phyloP scores from a whole-genome alignment of 2,888 invertebrate genomes.

The Pristionchus arcanus region DNA sequence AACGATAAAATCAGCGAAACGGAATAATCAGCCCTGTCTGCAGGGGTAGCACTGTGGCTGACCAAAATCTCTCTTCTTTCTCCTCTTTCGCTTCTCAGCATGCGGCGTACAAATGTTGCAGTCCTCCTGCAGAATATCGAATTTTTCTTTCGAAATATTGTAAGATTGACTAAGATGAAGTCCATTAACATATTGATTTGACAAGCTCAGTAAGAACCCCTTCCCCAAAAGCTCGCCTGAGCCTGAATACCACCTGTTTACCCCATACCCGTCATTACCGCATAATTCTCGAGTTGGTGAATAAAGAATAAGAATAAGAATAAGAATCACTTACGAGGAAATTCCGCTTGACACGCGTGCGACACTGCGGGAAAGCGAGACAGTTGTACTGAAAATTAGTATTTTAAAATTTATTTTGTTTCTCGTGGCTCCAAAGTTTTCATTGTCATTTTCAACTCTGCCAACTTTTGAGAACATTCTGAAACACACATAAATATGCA shows the following conservation, averaged over 20 bases:
- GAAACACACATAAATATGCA: too few species aligned
- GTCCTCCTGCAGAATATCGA: slow-evolving; percentile 61
- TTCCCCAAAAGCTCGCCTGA: too few species aligned
- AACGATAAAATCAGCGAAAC: neutral
- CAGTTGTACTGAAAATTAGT: slow-evolving; percentile 67
- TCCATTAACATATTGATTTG: neutral
- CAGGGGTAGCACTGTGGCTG: slow-evolving; percentile 53
- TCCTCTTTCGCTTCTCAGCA: slow-evolving; percentile 59
- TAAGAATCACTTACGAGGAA: slow-evolving; percentile 63
- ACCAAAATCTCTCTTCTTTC: slow-evolving; percentile 69
- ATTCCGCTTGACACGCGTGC: slow-evolving; percentile 71
- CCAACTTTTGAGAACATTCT: neutral
- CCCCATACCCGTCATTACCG: too few species aligned
- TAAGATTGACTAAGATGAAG: too few species aligned
- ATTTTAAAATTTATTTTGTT: neutral
- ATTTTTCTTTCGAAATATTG: slow-evolving; percentile 25
- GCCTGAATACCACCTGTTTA: too few species aligned
- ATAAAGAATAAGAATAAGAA: too few species aligned
- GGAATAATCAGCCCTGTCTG: slow-evolving; percentile 19
- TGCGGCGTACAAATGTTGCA: slow-evolving; percentile 73
- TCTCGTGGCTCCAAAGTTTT: neutral
- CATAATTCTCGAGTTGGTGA: too few species aligned
- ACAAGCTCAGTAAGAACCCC: neutral
- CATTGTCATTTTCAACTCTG: neutral
- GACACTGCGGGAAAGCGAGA: slow-evolving; percentile 73